Evolutionary conservation across 1,140 invertebrate species (phyloP).

Genomic region (Neodiprion fabricii): DNA sequence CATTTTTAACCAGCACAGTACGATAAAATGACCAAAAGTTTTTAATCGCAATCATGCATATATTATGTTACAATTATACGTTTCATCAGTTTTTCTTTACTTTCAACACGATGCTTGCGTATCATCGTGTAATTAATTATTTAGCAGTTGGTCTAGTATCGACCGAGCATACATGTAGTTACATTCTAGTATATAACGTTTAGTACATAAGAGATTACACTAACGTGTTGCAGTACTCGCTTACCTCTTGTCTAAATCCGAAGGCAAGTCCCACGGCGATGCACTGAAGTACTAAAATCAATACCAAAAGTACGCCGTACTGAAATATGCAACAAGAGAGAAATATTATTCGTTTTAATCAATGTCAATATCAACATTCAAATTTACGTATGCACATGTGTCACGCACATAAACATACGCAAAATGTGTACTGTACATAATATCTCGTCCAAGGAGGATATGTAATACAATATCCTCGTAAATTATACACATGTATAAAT

Average conservation of each 20-base stretch:
- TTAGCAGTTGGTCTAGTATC: neutral
- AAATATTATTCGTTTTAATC: constrained; percentile 1
- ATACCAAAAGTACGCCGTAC: constrained; percentile 77
- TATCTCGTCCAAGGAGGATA: too few relatives aligned
- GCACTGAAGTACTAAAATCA: constrained; percentile 76
- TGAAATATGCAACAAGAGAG: constrained; percentile 44
- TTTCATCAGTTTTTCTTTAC: too few relatives aligned
- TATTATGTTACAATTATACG: too few relatives aligned
- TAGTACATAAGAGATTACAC: neutral
- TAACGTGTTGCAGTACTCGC: constrained; percentile 29
- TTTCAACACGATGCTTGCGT: neutral
- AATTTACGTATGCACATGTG: neutral
- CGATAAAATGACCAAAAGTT: too few relatives aligned
- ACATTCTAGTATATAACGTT: constrained; percentile 24
- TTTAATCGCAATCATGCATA: too few relatives aligned
- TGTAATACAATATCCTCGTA: too few relatives aligned
- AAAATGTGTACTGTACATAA: neutral
- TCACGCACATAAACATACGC: neutral
- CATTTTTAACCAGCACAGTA: too few relatives aligned
- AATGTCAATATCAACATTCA: neutral
- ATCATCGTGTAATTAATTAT: constrained; percentile 13
- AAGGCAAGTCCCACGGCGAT: constrained; percentile 74
- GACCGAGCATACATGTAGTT: neutral
- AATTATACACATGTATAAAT: too few relatives aligned
- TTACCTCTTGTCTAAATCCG: constrained; percentile 73